phyloP scores from a whole-genome alignment of 23 tunicate species.

The Halocynthia roretzi region DNA sequence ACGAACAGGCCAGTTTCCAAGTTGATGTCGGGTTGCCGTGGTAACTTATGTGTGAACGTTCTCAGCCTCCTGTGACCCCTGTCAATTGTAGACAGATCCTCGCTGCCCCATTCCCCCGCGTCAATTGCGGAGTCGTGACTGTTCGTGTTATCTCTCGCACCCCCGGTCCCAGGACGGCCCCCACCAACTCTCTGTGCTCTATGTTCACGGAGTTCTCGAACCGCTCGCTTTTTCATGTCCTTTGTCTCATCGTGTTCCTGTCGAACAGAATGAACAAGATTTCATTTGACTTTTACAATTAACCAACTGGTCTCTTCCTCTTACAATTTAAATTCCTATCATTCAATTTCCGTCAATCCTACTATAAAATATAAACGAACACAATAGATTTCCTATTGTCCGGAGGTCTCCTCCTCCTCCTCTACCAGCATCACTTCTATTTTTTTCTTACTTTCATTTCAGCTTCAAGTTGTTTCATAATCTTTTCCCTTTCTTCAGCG shows the following conservation, averaged over 20 bases:
- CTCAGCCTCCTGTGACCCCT: slow-evolving; percentile 11
- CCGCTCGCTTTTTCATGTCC: slow-evolving; percentile 48
- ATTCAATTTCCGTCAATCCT: too few relatives aligned
- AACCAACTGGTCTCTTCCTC: not conserved
- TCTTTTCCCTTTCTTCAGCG: slow-evolving; percentile 55
- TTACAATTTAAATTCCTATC: too few relatives aligned
- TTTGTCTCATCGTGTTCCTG: slow-evolving; percentile 75
- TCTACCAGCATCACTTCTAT: too few relatives aligned
- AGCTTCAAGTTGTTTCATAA: slow-evolving; percentile 75
- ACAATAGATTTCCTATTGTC: too few relatives aligned
- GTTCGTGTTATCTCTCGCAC: slow-evolving; percentile 43
- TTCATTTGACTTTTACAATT: not conserved
- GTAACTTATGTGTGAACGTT: slow-evolving; percentile 27
- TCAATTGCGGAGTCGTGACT: slow-evolving; percentile 90
- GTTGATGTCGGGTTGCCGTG: slow-evolving; percentile 55
- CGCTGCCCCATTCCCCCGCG: slow-evolving; percentile 72
- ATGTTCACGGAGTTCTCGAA: slow-evolving; percentile 38
- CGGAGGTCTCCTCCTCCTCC: too few relatives aligned
- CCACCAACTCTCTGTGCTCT: slow-evolving; percentile 22
- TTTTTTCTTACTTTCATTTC: slow-evolving; percentile 54
- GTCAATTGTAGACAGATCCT: slow-evolving; percentile 29
- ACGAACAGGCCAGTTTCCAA: slow-evolving; percentile 47
- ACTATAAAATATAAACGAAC: too few relatives aligned
- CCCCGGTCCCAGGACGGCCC: not conserved
- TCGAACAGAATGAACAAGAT: not conserved